Percentiles rank a stretch among this genome's conserved stretches.
Conservation (phyloP, 1,140 invertebrate genomes). For the Eumaeus atala region DNA sequence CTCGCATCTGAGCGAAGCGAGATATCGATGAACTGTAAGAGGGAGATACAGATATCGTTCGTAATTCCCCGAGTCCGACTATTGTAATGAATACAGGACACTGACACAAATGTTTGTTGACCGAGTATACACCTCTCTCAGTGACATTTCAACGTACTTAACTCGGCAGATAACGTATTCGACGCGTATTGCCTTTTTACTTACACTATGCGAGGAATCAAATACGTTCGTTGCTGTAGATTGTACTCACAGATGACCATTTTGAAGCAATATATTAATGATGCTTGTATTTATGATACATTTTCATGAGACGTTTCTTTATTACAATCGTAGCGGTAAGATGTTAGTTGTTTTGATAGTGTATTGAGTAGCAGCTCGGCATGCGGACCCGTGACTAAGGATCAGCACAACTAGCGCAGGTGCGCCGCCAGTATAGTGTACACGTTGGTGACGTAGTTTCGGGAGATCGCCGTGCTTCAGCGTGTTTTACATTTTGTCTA, state of each 20-base stretch:
- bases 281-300: background rate
- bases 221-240: background rate
- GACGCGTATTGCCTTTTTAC: background rate
- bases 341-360: constrained; percentile 7
- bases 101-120: background rate
- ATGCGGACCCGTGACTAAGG: constrained; percentile 1
- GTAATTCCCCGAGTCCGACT: background rate
- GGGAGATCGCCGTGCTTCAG: too few relatives aligned
- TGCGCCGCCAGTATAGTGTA: too few relatives aligned
- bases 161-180: background rate
- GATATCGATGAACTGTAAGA: background rate
- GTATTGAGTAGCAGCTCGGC: constrained; percentile 1
- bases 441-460: too few relatives aligned
- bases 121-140: background rate
- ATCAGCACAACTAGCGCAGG: background rate
- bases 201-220: background rate
- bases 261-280: background rate
- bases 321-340: constrained; percentile 6
- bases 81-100: constrained; percentile 1
- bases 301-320: constrained; percentile 6
- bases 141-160: constrained; percentile 2
- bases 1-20: background rate
- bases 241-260: background rate
- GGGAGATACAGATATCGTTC: background rate
- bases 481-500: too few relatives aligned